Evolutionary conservation across 2,888 invertebrate genomes (phyloP).

Genomic region (Drosophila atripex): DNA sequence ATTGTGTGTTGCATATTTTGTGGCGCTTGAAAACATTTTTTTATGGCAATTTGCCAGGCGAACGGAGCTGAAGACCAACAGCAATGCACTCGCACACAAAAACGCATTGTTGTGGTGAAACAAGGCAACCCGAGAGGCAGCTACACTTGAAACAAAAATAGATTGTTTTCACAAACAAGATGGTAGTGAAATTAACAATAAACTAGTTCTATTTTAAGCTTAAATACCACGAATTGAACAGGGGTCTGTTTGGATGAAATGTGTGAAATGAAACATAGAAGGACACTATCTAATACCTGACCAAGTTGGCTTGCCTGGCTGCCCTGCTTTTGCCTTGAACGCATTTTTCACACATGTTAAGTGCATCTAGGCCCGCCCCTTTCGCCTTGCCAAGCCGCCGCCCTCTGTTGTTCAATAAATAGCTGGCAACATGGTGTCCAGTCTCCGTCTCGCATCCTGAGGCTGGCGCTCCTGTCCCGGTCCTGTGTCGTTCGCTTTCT

Average conservation of each 20-base stretch:
- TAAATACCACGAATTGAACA: neutral
- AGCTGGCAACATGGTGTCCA: slow-evolving; percentile 43
- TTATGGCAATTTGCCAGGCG: slow-evolving; percentile 78
- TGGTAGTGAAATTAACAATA: no score
- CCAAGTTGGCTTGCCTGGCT: slow-evolving; percentile 32
- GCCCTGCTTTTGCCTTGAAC: slow-evolving; percentile 65
- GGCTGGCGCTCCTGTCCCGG: slow-evolving; percentile 8
- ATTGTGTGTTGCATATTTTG: slow-evolving; percentile 75
- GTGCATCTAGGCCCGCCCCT: slow-evolving; percentile 9
- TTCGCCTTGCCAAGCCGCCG: neutral
- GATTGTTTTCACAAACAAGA: no score
- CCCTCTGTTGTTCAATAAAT: slow-evolving; percentile 57
- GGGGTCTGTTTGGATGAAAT: neutral
- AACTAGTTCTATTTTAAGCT: neutral
- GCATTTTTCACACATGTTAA: slow-evolving; percentile 53
- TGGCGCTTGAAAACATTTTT: slow-evolving; percentile 70
- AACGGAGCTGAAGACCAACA: slow-evolving; percentile 47
- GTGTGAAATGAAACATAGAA: slow-evolving; percentile 16
- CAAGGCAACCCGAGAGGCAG: slow-evolving; percentile 16
- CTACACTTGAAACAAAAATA: slow-evolving; percentile 12
- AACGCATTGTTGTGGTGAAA: slow-evolving; percentile 34
- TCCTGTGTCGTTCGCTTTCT: slow-evolving; percentile 19
- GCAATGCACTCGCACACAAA: slow-evolving; percentile 17
- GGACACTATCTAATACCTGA: slow-evolving; percentile 41
- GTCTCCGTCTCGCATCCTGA: slow-evolving; percentile 28